Evolutionary conservation across 2,888 invertebrate species (phyloP).

Genomic region (Cactoblastis cactorum): DNA sequence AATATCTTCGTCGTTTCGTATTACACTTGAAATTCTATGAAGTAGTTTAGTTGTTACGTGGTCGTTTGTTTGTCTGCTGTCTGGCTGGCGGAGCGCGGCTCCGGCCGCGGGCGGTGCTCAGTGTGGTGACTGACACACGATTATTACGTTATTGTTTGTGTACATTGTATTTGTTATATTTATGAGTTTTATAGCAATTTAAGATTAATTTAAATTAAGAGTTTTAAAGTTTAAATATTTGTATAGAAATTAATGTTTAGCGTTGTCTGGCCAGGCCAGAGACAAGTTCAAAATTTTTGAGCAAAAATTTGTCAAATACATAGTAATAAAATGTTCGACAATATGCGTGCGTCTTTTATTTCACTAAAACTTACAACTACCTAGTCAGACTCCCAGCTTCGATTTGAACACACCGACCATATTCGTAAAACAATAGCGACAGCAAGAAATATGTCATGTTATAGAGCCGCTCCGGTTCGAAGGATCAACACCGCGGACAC

Average conservation of each 20-base stretch:
- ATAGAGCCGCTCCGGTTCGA: no score
- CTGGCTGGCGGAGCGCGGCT: neutral
- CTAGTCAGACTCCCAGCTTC: no score
- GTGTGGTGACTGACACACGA: slow-evolving; percentile 25
- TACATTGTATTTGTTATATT: slow-evolving; percentile 69
- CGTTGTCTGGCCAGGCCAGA: slow-evolving; percentile 15
- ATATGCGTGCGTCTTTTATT: no score
- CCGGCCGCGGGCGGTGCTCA: slow-evolving; percentile 43
- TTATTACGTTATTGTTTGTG: slow-evolving; percentile 56
- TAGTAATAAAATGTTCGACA: slow-evolving; percentile 69
- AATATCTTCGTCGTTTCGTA: neutral
- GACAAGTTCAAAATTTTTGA: slow-evolving; percentile 3
- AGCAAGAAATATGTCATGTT: no score
- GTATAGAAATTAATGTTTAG: slow-evolving; percentile 15
- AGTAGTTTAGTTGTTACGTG: slow-evolving; percentile 7
- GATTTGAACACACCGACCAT: no score
- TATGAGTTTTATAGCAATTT: slow-evolving; percentile 54
- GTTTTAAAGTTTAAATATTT: slow-evolving; percentile 39
- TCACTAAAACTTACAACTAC: no score
- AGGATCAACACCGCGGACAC: no score
- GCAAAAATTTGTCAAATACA: slow-evolving; percentile 37
- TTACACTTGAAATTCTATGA: slow-evolving; percentile 8
- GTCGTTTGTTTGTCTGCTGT: no score
- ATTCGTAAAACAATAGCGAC: no score
- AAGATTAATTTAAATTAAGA: slow-evolving; percentile 46